Percentiles rank a stretch among this genome's conserved stretches.
Evolutionary conservation across 1,140 invertebrate species (phyloP).

Genomic region (Drosophila malerkotliana): DNA sequence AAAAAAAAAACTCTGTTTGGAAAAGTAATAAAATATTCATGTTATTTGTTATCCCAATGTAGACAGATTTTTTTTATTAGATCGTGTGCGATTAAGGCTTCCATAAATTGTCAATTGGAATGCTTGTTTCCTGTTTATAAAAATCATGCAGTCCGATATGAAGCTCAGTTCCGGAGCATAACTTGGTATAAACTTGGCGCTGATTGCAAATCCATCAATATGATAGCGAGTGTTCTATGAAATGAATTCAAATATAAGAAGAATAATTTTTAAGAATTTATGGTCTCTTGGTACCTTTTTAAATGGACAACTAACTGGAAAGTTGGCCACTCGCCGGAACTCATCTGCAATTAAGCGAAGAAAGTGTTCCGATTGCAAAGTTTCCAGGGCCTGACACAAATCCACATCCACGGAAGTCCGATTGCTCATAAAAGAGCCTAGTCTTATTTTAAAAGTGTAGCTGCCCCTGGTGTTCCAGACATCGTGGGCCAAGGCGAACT

Average conservation of each 20-base stretch:
- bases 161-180: constrained; percentile 31
- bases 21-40: background rate
- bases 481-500: constrained; percentile 13
- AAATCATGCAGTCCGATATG: constrained; percentile 6
- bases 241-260: background rate
- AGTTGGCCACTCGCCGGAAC: constrained; percentile 27
- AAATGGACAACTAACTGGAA: constrained; percentile 42
- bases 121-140: constrained; percentile 20
- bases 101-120: constrained; percentile 23
- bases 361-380: constrained; percentile 11
- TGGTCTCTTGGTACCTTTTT: constrained; percentile 8
- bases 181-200: constrained; percentile 28
- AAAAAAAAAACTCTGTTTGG: too few species aligned
- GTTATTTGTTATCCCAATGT: background rate
- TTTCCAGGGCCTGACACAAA: constrained; percentile 27
- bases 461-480: constrained; percentile 3
- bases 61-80: background rate
- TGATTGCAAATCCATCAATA: constrained; percentile 19
- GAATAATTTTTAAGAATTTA: background rate
- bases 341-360: constrained; percentile 18
- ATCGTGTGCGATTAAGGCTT: constrained; percentile 11
- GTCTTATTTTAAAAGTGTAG: constrained; percentile 19
- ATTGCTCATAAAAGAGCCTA: constrained; percentile 8
- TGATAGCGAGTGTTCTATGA: constrained; percentile 26
- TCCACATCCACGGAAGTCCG: constrained; percentile 26